Evolutionary conservation across 2,888 invertebrate genomes (phyloP).

Genomic region (Furcula furcula): DNA sequence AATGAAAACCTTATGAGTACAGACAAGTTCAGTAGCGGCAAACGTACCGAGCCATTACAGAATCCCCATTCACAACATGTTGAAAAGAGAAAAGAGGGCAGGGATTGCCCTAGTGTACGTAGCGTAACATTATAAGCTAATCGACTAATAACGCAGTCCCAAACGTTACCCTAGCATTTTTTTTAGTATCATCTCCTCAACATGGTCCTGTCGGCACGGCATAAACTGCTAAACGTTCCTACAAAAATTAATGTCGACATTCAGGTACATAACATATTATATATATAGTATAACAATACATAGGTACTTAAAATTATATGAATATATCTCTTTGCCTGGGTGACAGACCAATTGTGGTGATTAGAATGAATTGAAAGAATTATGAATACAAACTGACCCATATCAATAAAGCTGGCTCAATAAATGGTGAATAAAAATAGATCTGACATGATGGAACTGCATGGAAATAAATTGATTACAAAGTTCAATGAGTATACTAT

Average conservation of each 20-base stretch:
- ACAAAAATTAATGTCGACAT: conserved; percentile 33
- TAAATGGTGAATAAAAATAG: conserved; percentile 33
- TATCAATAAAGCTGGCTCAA: conserved; percentile 28
- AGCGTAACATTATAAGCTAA: conserved; percentile 48
- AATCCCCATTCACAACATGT: conserved; percentile 64
- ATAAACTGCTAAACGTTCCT: conserved; percentile 19
- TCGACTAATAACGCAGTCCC: conserved; percentile 75
- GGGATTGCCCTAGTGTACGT: conserved; percentile 41
- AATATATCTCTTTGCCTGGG: conserved; percentile 14
- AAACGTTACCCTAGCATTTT: conserved; percentile 52
- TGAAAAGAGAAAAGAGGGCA: conserved; percentile 77
- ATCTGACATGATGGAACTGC: conserved; percentile 9
- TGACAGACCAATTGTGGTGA: conserved; percentile 32
- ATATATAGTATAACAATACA: conserved; percentile 30
- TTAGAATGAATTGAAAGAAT: conserved; percentile 36
- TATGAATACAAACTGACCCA: conserved; percentile 27
- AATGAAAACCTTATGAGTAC: conserved; percentile 20
- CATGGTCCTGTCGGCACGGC: conserved; percentile 16
- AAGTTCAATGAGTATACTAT: too few relatives aligned
- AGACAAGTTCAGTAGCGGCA: conserved; percentile 19
- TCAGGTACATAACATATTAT: conserved; percentile 67
- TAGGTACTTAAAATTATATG: conserved; percentile 12
- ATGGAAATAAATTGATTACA: conserved; percentile 1
- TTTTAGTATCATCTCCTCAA: conserved; percentile 24
- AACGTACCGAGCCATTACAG: conserved; percentile 19